Base-by-base conservation (phyloP, 2,888 invertebrate genomes). In the Orthosia gracilis region DNA sequence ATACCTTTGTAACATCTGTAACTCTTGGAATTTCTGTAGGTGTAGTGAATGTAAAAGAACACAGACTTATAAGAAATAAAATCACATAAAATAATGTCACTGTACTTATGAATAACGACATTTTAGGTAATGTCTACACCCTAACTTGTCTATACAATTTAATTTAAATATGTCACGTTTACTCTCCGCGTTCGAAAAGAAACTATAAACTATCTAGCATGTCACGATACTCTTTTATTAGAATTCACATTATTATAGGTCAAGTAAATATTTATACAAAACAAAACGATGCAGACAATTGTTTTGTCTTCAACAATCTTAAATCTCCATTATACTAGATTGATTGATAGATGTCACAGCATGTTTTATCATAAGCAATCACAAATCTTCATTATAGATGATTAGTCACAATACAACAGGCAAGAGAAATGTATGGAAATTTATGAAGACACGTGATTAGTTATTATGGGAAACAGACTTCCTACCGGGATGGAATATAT, bases 41-140 rank as follows among this genome's bases (percentile, higher is more conserved):
- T 13, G 18, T n/a, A 63, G 70, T 58, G 23, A 62, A 31, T 47
- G 70, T 63, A 15, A 58, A 58, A 23, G 50, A 58, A 58, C 52
- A 58, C 13, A 13, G n/a, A 70, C 47, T 52, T 76, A 63, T 15
- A 70, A 63, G 31, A 31, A 76, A 63, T 11, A 76, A 26, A 40
- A 58, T 47, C 23, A 58, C 47, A 23, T 40, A 70, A 31, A 69
- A n/a, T 5, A 76, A 47, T 12, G 15, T 23, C n/a, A 18, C 13
- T 15, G 23, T 58, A 63, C 11, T 58, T 13, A 17, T 40, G 4
- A 52, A 23, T 21, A 50, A 26, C 18, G 59, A 26, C 69, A 76
- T 76, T 69, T 55, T 76, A 49, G 4, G 9, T 9, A 26, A 15
- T 69, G 9, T 31, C 13, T 15, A 18, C 12, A 26, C 11, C 21